Percentiles rank a stretch among this genome's conserved stretches.
These are phyloP conservation scores for Chrysotoxum bicinctum DNA, from an alignment of 2,888 invertebrate genomes.

Conservation along the genomic window DNA sequence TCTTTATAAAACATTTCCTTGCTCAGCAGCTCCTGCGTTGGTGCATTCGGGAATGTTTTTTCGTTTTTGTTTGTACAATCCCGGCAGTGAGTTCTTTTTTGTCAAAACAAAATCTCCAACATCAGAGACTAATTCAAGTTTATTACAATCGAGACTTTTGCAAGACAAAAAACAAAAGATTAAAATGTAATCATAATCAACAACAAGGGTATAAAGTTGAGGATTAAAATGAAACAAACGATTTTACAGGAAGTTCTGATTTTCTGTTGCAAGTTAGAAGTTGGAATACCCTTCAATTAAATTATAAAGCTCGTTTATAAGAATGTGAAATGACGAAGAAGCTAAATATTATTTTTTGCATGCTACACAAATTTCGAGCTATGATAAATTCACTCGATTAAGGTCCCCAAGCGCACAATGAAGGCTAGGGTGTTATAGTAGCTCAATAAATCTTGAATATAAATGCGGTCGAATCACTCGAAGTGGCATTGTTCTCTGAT, in stretches of 20 bases:
- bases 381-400: conserved; percentile 20
- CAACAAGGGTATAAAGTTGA: conserved; percentile 4
- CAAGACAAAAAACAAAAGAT: conserved; percentile 5
- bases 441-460: conserved; percentile 27
- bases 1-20: background rate
- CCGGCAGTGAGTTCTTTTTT: background rate
- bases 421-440: background rate
- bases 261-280: background rate
- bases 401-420: background rate
- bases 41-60: background rate
- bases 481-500: conserved; percentile 29
- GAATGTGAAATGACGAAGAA: background rate
- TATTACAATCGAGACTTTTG: background rate
- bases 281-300: conserved; percentile 6
- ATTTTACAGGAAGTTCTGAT: conserved; percentile 14
- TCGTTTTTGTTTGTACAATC: background rate
- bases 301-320: background rate
- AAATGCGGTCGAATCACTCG: conserved; percentile 27
- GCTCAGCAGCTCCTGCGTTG: background rate
- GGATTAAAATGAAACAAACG: conserved; percentile 29
- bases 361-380: background rate
- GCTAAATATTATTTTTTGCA: background rate
- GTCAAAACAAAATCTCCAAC: background rate
- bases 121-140: background rate
- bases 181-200: conserved; percentile 35